A percentile compares a stretch with the other conserved stretches of the same genome.
Evolutionary conservation across 2,888 invertebrate genomes (phyloP).

Genomic region (Dusona sp.): DNA sequence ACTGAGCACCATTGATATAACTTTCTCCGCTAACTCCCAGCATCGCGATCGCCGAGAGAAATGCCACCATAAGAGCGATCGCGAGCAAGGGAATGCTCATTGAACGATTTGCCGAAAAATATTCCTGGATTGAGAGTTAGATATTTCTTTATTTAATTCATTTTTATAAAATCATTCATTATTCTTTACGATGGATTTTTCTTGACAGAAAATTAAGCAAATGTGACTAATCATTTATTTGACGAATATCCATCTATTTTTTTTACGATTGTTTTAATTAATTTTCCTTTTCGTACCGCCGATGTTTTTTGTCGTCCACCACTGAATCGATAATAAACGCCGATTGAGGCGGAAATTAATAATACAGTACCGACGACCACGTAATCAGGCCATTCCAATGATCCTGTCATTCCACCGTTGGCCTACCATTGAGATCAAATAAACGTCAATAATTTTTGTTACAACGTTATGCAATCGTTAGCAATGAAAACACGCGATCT

Average conservation of each 20-base stretch:
- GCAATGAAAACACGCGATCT: neutral
- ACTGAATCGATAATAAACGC: slow-evolving; percentile 93
- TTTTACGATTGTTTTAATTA: neutral
- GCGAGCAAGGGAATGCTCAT: slow-evolving; percentile 93
- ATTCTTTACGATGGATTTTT: neutral
- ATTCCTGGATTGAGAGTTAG: slow-evolving; percentile 87
- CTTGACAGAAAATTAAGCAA: too few relatives aligned
- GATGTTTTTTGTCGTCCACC: slow-evolving; percentile 94
- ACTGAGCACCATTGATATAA: slow-evolving; percentile 93
- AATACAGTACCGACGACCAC: slow-evolving; percentile 90
- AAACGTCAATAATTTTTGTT: neutral
- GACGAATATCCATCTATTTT: neutral
- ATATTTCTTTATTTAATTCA: neutral
- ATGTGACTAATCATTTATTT: too few relatives aligned
- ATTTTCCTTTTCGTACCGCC: slow-evolving; percentile 85
- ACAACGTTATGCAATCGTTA: neutral
- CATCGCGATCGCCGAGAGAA: slow-evolving; percentile 95
- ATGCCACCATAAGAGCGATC: slow-evolving; percentile 96
- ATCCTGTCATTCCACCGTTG: slow-evolving; percentile 35
- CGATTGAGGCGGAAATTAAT: slow-evolving; percentile 91
- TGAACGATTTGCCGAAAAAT: slow-evolving; percentile 92
- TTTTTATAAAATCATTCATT: neutral
- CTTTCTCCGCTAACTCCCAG: slow-evolving; percentile 95
- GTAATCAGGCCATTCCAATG: slow-evolving; percentile 88
- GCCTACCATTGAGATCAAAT: slow-evolving; percentile 32